Base-by-base conservation (phyloP, 2,113 vertebrate species). In the Pantherophis guttatus region DNA sequence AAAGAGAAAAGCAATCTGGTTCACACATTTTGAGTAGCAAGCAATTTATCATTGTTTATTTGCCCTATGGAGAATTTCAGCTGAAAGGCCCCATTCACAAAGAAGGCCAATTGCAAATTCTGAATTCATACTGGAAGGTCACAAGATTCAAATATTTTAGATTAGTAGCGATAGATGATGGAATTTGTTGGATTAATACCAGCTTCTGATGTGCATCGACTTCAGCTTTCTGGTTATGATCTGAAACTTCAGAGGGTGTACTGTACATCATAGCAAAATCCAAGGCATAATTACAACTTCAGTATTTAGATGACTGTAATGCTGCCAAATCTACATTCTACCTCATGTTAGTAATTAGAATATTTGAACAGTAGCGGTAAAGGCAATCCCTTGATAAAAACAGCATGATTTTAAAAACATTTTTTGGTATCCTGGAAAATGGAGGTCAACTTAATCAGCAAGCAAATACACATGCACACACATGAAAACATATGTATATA, bases 1-100 rank as follows among this genome's bases (percentile, higher is more conserved):
- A 52, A 89, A 88, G 0, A 86, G 44, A 87, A 94, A 91, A 92
- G 0, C 0, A 0, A 59, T 15, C 90, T 92, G 85, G 15, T 86
- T 93, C 53, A n/a, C 50, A 44, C 87, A 29, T 65, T 24, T 91
- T 92, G 88, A 92, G 55, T 75, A 86, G 86, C 53, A 89, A 75
- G 29, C 54, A 7, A 87, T 86, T 92, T 10, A 70, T 65, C 65
- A 53, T 23, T 92, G 87, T 44, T 65, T 94, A 90, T 87, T 96
- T 96, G 92, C 33, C 89, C 9, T 91, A 86, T 29, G 12, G 70
- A 29, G 48, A 58, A 3, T 93, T 95, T 92, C 39, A 95, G 92
- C 94, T 87, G 93, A 95, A 95, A 92, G 3, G 1, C 91, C 54
- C 21, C 65, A 5, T 93, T 96, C 89, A 94, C 81, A 93, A 94